A percentile compares a stretch with the other conserved stretches of the same genome.
These are phyloP conservation scores for Syngnathus floridae DNA, from an alignment of 2,113 vertebrate species.

Conservation along the genomic window DNA sequence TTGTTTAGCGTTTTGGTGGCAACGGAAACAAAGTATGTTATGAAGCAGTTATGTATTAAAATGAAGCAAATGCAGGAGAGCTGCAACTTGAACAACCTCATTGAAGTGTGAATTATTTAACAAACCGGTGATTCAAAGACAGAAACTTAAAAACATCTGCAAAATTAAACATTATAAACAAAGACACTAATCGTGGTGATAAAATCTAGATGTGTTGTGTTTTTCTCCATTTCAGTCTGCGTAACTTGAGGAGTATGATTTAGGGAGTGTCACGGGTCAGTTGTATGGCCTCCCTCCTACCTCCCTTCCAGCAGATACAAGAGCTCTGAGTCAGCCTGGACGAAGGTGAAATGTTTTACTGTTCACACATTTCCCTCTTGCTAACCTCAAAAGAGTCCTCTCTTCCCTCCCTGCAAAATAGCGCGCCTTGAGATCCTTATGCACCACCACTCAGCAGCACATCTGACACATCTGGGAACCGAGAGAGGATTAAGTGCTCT, in stretches of 20 bases:
- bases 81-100: not conserved
- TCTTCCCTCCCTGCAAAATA: conserved; percentile 58
- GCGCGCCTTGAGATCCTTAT: conserved; percentile 61
- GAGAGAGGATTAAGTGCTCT: conserved; percentile 38
- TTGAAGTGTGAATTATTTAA: not conserved
- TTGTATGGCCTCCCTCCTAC: not conserved
- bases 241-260: not conserved
- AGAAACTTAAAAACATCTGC: not conserved
- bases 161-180: not conserved
- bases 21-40: not conserved
- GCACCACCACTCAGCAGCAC: conserved; percentile 47
- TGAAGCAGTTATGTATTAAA: not conserved
- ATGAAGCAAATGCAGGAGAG: not conserved
- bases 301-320: conserved; percentile 20
- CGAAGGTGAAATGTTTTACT: conserved; percentile 58
- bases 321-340: conserved; percentile 44
- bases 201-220: not conserved
- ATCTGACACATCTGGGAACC: conserved; percentile 52
- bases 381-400: conserved; percentile 53
- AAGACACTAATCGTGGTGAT: not conserved
- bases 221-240: conserved; percentile 17
- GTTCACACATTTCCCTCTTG: conserved; percentile 48
- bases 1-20: not conserved
- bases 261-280: conserved; percentile 10
- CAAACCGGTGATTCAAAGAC: not conserved